Conservation (phyloP, 92 coral and sea anemone species). For the Montipora capitata region DNA sequence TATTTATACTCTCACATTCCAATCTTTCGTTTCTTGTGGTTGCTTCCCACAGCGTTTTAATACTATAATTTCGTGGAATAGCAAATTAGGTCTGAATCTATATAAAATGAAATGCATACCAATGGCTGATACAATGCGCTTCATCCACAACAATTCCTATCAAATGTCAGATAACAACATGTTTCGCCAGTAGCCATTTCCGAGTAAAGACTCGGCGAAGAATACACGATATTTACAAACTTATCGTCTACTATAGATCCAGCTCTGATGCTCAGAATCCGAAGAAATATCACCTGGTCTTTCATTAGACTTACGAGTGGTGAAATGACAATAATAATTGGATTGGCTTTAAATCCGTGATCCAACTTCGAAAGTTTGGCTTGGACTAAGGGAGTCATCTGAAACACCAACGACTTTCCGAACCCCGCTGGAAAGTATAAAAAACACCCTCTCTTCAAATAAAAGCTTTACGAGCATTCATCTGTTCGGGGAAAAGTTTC, state of each 20-base stretch:
- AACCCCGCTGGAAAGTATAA: slow-evolving; percentile 18
- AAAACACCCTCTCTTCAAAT: not conserved
- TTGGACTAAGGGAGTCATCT: slow-evolving; percentile 7
- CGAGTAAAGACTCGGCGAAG: slow-evolving; percentile 51
- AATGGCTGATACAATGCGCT: slow-evolving; percentile 60
- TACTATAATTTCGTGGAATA: not conserved
- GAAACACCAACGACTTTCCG: not conserved
- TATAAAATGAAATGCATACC: slow-evolving; percentile 43
- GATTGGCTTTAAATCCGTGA: no score
- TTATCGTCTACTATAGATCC: slow-evolving; percentile 52
- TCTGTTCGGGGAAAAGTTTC: no score
- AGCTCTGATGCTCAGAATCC: slow-evolving; percentile 21
- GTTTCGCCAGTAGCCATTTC: slow-evolving; percentile 28
- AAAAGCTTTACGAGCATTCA: no score
- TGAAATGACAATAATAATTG: slow-evolving; percentile 29
- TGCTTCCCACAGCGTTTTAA: not conserved
- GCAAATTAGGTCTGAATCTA: not conserved
- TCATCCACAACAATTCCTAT: slow-evolving; percentile 54
- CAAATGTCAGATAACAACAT: slow-evolving; percentile 31
- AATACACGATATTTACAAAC: slow-evolving; percentile 15
- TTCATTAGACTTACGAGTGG: slow-evolving; percentile 45
- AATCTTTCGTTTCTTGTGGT: no score
- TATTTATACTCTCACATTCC: no score
- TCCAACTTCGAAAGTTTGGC: not conserved
- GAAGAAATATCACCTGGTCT: slow-evolving; percentile 18